Conservation (phyloP, 2,888 invertebrate species). For the Drosophila prostipennis region DNA sequence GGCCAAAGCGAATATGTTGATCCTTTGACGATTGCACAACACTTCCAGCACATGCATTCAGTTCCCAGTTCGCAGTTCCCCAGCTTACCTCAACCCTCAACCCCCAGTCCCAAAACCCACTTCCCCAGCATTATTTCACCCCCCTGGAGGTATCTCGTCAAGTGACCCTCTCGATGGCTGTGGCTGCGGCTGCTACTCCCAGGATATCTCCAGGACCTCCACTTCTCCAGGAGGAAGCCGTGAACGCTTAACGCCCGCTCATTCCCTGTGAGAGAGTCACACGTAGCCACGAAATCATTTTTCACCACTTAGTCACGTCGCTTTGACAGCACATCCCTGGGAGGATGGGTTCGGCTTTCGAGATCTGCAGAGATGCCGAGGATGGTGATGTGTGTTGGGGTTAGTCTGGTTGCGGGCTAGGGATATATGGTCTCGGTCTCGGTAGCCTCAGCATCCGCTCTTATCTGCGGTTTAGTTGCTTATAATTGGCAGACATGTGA, state of each 20-base stretch:
- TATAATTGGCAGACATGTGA: conserved; percentile 77
- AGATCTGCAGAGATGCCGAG: background rate
- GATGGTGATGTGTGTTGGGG: conserved; percentile 8
- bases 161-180: conserved; percentile 70
- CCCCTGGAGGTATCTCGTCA: conserved; percentile 60
- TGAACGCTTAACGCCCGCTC: conserved; percentile 54
- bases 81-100: too few species aligned
- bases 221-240: conserved; percentile 43
- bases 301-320: conserved; percentile 78
- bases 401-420: conserved; percentile 29
- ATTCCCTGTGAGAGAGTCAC: conserved; percentile 67
- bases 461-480: conserved; percentile 77
- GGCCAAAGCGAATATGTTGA: conserved; percentile 53
- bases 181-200: conserved; percentile 34
- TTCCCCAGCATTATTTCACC: conserved; percentile 18
- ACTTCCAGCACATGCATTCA: conserved; percentile 42
- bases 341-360: conserved; percentile 14
- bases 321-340: conserved; percentile 68
- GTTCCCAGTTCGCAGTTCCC: conserved; percentile 8
- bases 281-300: conserved; percentile 78
- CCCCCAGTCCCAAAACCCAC: background rate
- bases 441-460: conserved; percentile 63
- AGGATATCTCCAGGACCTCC: conserved; percentile 16
- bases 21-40: conserved; percentile 74
- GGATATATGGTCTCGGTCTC: conserved; percentile 25